phyloP scores from a whole-genome alignment of 1,140 invertebrate genomes.

The Drosophila pectinifera region DNA sequence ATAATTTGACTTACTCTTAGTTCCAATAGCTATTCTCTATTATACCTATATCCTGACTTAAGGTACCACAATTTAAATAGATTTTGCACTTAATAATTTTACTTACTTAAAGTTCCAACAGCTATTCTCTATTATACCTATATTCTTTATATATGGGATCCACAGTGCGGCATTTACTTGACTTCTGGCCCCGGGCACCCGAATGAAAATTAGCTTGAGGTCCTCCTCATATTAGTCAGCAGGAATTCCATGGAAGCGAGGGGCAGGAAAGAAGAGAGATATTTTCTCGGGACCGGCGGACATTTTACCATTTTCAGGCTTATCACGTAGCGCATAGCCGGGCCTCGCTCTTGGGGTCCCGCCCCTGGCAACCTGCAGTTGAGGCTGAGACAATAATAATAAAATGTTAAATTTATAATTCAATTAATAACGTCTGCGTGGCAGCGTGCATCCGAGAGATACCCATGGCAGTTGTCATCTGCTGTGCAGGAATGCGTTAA shows the following conservation, averaged over 20 bases:
- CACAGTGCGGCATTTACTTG: constrained; percentile 18
- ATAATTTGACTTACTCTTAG: no score
- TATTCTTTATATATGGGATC: background rate
- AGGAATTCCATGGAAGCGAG: constrained; percentile 60
- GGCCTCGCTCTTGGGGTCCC: background rate
- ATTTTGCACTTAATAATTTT: no score
- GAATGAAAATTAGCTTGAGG: constrained; percentile 74
- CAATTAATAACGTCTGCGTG: constrained; percentile 81
- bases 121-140: no score
- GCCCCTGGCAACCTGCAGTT: constrained; percentile 31
- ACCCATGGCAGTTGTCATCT: constrained; percentile 17
- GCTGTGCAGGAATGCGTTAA: constrained; percentile 46
- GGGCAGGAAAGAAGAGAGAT: constrained; percentile 3
- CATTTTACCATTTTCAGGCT: constrained; percentile 55
- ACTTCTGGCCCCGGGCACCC: constrained; percentile 24
- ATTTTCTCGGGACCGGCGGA: constrained; percentile 5
- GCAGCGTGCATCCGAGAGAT: constrained; percentile 19
- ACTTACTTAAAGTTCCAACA: no score
- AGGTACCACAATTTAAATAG: no score
- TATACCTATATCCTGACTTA: no score
- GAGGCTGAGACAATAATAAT: constrained; percentile 65
- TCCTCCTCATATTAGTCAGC: constrained; percentile 63
- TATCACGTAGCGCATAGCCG: constrained; percentile 59
- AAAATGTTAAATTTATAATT: constrained; percentile 85
- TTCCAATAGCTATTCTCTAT: no score